phyloP scores from a whole-genome alignment of 2,888 invertebrate genomes.

The Dasysyrphus tricinctus region DNA sequence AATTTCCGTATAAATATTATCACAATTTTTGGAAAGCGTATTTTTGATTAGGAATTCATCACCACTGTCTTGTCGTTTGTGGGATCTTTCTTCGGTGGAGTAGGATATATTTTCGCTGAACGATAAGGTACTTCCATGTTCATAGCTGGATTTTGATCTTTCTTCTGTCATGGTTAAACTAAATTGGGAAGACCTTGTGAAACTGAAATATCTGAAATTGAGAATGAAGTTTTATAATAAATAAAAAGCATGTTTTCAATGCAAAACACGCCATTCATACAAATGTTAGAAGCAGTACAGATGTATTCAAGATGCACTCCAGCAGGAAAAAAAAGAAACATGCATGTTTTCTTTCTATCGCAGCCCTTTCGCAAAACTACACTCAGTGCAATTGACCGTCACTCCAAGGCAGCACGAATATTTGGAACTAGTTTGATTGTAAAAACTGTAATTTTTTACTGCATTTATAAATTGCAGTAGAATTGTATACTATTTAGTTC shows the following conservation, averaged over 20 bases:
- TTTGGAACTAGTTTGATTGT: no score
- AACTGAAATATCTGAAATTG: constrained; percentile 3
- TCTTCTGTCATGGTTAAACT: not conserved
- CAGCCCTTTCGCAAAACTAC: no score
- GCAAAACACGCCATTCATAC: not conserved
- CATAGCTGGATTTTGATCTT: not conserved
- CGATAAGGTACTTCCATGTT: not conserved
- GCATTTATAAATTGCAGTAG: no score
- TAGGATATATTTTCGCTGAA: not conserved
- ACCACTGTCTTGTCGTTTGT: not conserved
- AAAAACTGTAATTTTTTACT: no score
- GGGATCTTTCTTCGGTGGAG: not conserved
- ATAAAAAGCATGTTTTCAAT: not conserved
- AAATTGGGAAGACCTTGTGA: not conserved
- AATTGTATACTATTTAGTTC: no score
- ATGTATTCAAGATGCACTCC: not conserved
- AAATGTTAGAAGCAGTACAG: not conserved
- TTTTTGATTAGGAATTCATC: constrained; percentile 52
- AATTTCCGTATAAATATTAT: constrained; percentile 93
- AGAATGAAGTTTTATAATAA: not conserved
- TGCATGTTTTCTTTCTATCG: not conserved
- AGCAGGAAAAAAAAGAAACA: not conserved
- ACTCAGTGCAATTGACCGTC: no score
- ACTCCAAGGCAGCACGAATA: no score
- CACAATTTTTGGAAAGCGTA: constrained; percentile 83